Percentiles rank a stretch among this genome's conserved stretches.
Evolutionary conservation across 1,140 invertebrate species (phyloP).

Genomic region (Drosophila suzukii): DNA sequence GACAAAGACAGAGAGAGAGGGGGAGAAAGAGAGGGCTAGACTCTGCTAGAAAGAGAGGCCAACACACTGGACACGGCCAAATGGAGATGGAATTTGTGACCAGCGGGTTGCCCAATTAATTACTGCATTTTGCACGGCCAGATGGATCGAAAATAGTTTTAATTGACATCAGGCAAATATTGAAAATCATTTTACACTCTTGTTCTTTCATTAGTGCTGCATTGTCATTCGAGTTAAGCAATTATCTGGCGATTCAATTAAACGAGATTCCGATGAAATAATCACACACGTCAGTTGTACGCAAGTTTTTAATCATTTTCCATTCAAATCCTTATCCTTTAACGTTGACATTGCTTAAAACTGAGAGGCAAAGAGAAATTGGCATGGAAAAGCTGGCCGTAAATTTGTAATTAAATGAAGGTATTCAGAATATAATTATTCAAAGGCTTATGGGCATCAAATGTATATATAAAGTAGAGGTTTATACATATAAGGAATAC

Average conservation of each 20-base stretch:
- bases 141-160: conserved; percentile 29
- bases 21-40: conserved; percentile 1
- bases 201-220: background rate
- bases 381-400: background rate
- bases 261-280: background rate
- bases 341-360: background rate
- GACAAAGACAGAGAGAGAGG: background rate
- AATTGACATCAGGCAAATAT: conserved; percentile 14
- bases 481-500: no score
- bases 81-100: conserved; percentile 8
- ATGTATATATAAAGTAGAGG: no score
- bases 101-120: conserved; percentile 41
- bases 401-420: background rate
- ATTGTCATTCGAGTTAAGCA: background rate
- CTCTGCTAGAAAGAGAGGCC: conserved; percentile 2
- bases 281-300: background rate
- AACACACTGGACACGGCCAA: conserved; percentile 22
- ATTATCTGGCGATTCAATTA: background rate
- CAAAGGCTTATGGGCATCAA: background rate
- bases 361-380: background rate
- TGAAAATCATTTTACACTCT: conserved; percentile 9
- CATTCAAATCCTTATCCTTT: background rate
- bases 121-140: conserved; percentile 20
- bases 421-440: background rate
- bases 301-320: background rate